A percentile compares a stretch with the other conserved stretches of the same genome.
phyloP scores from a whole-genome alignment of 2,113 vertebrate species.

The Natator depressus region DNA sequence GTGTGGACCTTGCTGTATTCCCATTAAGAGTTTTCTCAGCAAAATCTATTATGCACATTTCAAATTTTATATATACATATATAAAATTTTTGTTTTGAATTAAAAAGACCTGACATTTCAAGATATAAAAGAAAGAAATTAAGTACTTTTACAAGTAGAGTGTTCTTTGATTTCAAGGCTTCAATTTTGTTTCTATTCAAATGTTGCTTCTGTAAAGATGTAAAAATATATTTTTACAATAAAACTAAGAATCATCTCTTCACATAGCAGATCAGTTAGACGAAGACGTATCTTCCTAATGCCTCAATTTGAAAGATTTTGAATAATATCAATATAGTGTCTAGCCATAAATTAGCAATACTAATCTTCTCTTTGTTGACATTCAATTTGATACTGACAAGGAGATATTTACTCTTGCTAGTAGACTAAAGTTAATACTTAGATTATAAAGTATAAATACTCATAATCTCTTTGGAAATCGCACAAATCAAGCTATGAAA shows the following conservation, averaged over 20 bases:
- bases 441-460: not conserved
- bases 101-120: not conserved
- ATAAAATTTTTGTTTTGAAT: not conserved
- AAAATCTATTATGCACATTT: not conserved
- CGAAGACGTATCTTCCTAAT: not conserved
- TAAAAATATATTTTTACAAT: not conserved
- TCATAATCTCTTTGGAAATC: not conserved
- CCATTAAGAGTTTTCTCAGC: not conserved
- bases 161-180: constrained; percentile 34
- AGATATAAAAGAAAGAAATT: constrained; percentile 31
- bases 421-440: not conserved
- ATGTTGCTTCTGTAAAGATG: not conserved
- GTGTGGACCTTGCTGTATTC: not conserved
- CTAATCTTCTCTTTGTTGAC: not conserved
- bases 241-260: not conserved
- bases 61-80: not conserved
- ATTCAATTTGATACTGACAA: not conserved
- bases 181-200: constrained; percentile 5
- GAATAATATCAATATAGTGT: not conserved
- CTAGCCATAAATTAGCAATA: not conserved
- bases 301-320: not conserved
- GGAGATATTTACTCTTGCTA: not conserved
- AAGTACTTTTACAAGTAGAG: constrained; percentile 15
- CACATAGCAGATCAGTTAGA: not conserved
- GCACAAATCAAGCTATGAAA: not conserved